phyloP scores from a whole-genome alignment of 2,888 invertebrate genomes.

The Chloromyia formosa region DNA sequence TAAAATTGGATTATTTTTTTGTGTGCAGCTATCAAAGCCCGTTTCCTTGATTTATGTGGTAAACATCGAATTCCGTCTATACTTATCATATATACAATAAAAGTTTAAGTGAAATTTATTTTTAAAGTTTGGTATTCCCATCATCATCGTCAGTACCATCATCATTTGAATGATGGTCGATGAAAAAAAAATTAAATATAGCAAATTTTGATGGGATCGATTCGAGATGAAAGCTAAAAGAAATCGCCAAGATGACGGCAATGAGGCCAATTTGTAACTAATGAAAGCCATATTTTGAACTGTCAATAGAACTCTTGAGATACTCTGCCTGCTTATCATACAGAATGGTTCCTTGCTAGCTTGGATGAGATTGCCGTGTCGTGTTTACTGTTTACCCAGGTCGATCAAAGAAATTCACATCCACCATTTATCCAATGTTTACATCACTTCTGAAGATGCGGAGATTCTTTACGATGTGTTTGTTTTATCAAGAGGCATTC shows the following conservation, averaged over 20 bases:
- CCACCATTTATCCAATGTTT: neutral
- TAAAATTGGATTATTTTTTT: neutral
- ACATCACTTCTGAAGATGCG: constrained; percentile 1
- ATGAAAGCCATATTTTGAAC: constrained; percentile 10
- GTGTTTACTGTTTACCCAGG: constrained; percentile 17
- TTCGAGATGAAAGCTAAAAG: neutral
- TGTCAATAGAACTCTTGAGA: constrained; percentile 1
- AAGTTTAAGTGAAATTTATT: neutral
- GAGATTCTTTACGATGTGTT: constrained; percentile 13
- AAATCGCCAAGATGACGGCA: neutral
- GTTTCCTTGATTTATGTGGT: neutral
- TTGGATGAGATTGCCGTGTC: no score
- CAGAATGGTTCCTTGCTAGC: neutral
- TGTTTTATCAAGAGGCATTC: neutral
- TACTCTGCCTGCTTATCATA: neutral
- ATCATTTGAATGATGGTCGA: neutral
- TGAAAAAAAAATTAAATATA: neutral
- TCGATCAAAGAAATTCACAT: constrained; percentile 22
- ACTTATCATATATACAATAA: constrained; percentile 3
- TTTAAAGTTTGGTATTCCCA: neutral
- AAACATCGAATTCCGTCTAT: constrained; percentile 1
- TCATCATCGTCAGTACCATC: neutral
- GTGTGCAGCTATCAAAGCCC: constrained; percentile 4
- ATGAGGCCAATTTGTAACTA: neutral
- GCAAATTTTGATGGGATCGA: neutral